These are phyloP conservation scores for Pseudochaenichthys georgianus DNA, from an alignment of 2,797 vertebrate genomes.

Conservation along the genomic window DNA sequence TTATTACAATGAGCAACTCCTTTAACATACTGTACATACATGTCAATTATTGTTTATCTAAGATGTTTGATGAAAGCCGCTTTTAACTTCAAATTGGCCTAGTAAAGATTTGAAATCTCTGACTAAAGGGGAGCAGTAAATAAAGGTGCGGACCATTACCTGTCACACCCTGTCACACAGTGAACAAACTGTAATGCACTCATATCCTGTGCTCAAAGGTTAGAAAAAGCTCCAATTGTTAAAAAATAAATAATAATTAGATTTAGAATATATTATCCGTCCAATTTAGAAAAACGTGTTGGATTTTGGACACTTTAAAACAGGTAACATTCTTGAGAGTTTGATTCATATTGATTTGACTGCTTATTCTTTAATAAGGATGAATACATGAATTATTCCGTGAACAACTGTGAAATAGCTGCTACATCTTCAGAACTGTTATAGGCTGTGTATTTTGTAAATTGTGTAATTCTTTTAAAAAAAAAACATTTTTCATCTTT, in stretches of 20 bases:
- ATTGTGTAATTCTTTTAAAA: no score
- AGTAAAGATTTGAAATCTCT: neutral
- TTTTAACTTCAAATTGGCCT: neutral
- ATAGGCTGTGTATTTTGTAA: no score
- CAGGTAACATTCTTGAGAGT: neutral
- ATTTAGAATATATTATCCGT: neutral
- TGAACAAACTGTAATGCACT: neutral
- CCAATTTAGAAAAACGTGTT: neutral
- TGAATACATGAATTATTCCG: neutral
- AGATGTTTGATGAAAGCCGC: neutral
- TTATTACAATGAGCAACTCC: neutral
- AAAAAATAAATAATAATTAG: neutral
- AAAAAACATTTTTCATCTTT: no score
- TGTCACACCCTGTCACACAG: conserved; percentile 21
- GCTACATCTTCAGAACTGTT: no score
- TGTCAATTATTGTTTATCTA: neutral
- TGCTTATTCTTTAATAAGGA: neutral
- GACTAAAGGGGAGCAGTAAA: conserved; percentile 11
- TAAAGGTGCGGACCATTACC: conserved; percentile 31
- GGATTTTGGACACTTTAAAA: neutral
- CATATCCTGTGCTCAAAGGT: neutral
- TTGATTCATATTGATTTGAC: neutral
- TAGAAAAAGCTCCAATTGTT: neutral
- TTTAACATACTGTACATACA: neutral
- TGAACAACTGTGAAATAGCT: no score